Evolutionary conservation across 1,140 invertebrate species (phyloP).

Genomic region (Rhagoletis pomonella): DNA sequence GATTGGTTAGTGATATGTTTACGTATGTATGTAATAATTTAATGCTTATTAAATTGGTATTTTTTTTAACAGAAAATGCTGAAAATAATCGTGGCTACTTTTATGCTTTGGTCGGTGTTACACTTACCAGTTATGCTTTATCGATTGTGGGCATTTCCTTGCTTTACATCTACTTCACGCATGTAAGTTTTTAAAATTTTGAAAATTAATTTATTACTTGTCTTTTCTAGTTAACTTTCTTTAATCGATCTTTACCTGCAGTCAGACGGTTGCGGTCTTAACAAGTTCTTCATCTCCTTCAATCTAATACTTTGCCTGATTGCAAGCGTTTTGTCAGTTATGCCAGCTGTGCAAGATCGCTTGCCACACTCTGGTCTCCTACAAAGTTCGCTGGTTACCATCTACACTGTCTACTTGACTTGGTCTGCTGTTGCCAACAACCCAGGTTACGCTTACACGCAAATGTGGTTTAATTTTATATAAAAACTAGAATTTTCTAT

Average conservation of each 20-base stretch:
- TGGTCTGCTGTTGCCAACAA: constrained; percentile 98
- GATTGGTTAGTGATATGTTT: constrained; percentile 80
- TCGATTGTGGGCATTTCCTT: constrained; percentile 88
- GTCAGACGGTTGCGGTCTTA: constrained; percentile 87
- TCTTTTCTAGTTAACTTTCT: not conserved
- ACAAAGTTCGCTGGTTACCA: constrained; percentile 93
- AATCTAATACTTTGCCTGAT: constrained; percentile 94
- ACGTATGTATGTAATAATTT: not conserved
- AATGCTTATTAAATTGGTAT: not conserved
- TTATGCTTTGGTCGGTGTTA: constrained; percentile 90
- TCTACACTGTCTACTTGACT: constrained; percentile 97
- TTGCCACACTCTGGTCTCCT: constrained; percentile 89
- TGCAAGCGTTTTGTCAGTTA: constrained; percentile 90
- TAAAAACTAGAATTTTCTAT: not conserved
- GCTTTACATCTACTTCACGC: constrained; percentile 94
- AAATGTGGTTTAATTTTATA: not conserved
- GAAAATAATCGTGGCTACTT: constrained; percentile 91
- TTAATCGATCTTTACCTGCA: constrained; percentile 67
- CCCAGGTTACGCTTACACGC: constrained; percentile 72
- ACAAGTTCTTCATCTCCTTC: constrained; percentile 98
- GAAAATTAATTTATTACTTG: not conserved
- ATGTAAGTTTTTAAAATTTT: constrained; percentile 75
- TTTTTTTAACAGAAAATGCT: constrained; percentile 87
- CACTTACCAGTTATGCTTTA: constrained; percentile 87
- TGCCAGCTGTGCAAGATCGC: constrained; percentile 94